Base-by-base conservation (phyloP, 2,888 invertebrate species). In the Drosophila anceps region DNA sequence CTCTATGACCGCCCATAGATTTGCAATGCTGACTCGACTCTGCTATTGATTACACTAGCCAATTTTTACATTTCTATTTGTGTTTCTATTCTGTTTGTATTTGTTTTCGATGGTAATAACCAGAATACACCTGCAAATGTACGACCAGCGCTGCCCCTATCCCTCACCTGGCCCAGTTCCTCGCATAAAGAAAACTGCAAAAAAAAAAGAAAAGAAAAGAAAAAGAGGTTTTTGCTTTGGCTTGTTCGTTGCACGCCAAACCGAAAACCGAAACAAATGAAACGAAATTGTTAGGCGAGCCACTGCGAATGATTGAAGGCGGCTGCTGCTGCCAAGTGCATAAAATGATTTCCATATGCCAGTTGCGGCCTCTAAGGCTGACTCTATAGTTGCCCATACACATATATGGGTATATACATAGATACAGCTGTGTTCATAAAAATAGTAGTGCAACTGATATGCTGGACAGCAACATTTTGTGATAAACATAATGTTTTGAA, bases 11-110 rank as follows among this genome's bases (percentile, higher is more conserved):
- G 27, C 57, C 48, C 61, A 29, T 24, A 33, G 53, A 70, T 33
- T 72, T 62, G 24, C 44, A 41, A 13, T 24, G 55, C 46, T 37
- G 65, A 65, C 43, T 41, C 60, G 53, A 37, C 27, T 6, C 53
- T 46, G 66, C 58, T 33, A 73, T 76, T 78, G 76, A 76, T 77
- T 77, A 66, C 74, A 64, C 63, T 51, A 60, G 53, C 79, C 44
- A 76, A 72, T 77, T 72, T 63, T 54, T 73, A 31, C 58, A 39
- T 54, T 55, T 59, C 50, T 39, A 33, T 39, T 31, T 57, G 37
- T 24, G 20, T 33, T 50, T 13, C 18, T n/a, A 12, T 48, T 37
- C 63, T 15, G 55, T 61, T 51, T 60, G 54, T 37, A 43, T 74
- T 39, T 68, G 54, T 43, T 55, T 61, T 74, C 27, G 58, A 59